Conservation (phyloP, 1,140 invertebrate genomes). For the Hermetia illucens region DNA sequence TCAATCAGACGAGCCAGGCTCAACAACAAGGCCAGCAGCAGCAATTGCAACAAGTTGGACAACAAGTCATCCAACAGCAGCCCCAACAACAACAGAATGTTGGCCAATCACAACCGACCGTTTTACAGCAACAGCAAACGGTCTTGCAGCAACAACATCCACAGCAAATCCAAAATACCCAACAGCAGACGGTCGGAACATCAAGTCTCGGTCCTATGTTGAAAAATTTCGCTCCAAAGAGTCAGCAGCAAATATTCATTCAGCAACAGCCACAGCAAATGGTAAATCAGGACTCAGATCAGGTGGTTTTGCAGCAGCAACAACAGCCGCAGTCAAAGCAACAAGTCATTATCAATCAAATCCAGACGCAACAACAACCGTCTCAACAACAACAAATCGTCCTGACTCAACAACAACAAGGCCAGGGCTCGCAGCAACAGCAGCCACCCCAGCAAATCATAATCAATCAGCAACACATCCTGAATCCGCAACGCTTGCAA, state of each 20-base stretch:
- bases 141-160: neutral
- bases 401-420: slow-evolving; percentile 27
- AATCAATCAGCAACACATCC: slow-evolving; percentile 2
- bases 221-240: too few species aligned
- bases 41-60: slow-evolving; percentile 12
- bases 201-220: too few species aligned
- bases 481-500: slow-evolving; percentile 9
- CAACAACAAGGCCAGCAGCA: slow-evolving; percentile 26
- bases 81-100: too few species aligned
- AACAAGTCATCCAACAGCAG: slow-evolving; percentile 12
- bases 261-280: slow-evolving; percentile 4
- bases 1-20: slow-evolving; percentile 17
- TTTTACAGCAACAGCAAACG: neutral
- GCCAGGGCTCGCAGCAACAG: slow-evolving; percentile 15
- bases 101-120: neutral
- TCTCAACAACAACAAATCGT: neutral
- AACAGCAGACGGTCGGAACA: too few species aligned
- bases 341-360: slow-evolving; percentile 13
- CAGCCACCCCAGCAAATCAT: slow-evolving; percentile 13
- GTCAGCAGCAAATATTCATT: too few species aligned
- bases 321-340: slow-evolving; percentile 12
- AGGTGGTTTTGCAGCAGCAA: slow-evolving; percentile 12
- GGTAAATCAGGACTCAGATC: neutral
- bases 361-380: slow-evolving; percentile 6
- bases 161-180: slow-evolving; percentile 1